Percentiles rank a stretch among this genome's conserved stretches.
phyloP scores from a whole-genome alignment of 2,888 invertebrate species.

The Caenorhabditis sp. region DNA sequence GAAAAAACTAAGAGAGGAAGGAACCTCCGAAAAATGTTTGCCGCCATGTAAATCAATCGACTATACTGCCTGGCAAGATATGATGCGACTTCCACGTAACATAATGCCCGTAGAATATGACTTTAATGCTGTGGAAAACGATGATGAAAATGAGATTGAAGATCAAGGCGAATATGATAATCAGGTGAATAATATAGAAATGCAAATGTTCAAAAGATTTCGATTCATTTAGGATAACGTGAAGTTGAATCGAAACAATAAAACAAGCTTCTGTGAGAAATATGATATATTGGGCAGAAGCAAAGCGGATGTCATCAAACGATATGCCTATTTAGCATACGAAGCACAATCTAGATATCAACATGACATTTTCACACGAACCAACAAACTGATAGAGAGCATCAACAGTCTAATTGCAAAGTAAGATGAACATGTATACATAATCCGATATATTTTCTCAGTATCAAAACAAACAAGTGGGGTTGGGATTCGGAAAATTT shows the following conservation, averaged over 20 bases:
- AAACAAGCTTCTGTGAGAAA: conserved; percentile 47
- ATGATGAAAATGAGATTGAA: conserved; percentile 62
- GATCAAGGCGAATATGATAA: conserved; percentile 56
- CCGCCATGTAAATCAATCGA: conserved; percentile 67
- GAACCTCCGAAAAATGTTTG: conserved; percentile 53
- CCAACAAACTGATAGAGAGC: conserved; percentile 57
- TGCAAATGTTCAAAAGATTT: too few relatives aligned
- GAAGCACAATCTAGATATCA: conserved; percentile 70
- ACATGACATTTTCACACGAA: conserved; percentile 66
- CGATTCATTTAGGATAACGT: too few relatives aligned
- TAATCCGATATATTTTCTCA: conserved; percentile 7
- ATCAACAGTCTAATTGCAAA: conserved; percentile 45
- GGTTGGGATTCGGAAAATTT: conserved; percentile 64
- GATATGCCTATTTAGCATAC: conserved; percentile 65
- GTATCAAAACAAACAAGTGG: conserved; percentile 51
- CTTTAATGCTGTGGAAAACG: conserved; percentile 47
- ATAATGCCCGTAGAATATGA: conserved; percentile 55
- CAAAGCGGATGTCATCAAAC: conserved; percentile 59
- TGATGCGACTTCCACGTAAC: conserved; percentile 66
- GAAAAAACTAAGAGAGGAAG: conserved; percentile 41
- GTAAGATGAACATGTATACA: neutral
- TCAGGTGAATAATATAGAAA: conserved; percentile 17
- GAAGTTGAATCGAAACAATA: conserved; percentile 21
- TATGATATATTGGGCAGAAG: conserved; percentile 44
- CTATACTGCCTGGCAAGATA: conserved; percentile 71